Evolutionary conservation across 2,113 vertebrate species (phyloP).

Genomic region (Danionella cerebrum): DNA sequence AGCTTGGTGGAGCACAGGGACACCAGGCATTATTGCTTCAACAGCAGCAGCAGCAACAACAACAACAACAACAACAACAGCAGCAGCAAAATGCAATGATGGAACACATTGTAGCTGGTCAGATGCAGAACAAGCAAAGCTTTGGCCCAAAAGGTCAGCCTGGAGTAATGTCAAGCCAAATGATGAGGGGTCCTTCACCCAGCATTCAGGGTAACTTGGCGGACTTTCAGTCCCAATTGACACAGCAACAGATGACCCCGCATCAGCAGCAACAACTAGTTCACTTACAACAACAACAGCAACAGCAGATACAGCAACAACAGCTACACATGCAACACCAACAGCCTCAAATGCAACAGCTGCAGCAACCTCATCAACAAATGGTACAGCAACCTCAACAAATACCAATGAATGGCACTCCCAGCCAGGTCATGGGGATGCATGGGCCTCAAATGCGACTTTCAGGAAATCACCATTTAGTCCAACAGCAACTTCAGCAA

Average conservation of each 20-base stretch:
- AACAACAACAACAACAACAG: constrained; percentile 45
- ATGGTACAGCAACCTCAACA: constrained; percentile 66
- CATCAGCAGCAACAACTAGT: constrained; percentile 73
- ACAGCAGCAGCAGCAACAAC: constrained; percentile 45
- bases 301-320: constrained; percentile 66
- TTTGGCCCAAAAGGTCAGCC: constrained; percentile 83
- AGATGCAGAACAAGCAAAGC: constrained; percentile 88
- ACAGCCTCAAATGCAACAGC: constrained; percentile 63
- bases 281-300: constrained; percentile 54
- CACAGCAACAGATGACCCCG: constrained; percentile 61
- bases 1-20: constrained; percentile 86
- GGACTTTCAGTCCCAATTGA: constrained; percentile 79
- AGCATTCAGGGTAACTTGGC: constrained; percentile 84
- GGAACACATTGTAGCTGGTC: constrained; percentile 93
- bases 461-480: constrained; percentile 74
- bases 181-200: constrained; percentile 90
- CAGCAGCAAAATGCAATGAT: constrained; percentile 84
- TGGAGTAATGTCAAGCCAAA: constrained; percentile 79
- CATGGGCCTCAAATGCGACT: constrained; percentile 87
- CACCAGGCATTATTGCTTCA: constrained; percentile 83
- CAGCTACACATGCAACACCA: constrained; percentile 62
- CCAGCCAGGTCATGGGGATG: constrained; percentile 84
- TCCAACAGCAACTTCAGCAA: constrained; percentile 71
- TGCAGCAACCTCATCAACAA: constrained; percentile 62
- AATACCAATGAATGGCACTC: constrained; percentile 78